Evolutionary conservation across 2,113 vertebrate species (phyloP).

Genomic region (Dascyllus trimaculatus): DNA sequence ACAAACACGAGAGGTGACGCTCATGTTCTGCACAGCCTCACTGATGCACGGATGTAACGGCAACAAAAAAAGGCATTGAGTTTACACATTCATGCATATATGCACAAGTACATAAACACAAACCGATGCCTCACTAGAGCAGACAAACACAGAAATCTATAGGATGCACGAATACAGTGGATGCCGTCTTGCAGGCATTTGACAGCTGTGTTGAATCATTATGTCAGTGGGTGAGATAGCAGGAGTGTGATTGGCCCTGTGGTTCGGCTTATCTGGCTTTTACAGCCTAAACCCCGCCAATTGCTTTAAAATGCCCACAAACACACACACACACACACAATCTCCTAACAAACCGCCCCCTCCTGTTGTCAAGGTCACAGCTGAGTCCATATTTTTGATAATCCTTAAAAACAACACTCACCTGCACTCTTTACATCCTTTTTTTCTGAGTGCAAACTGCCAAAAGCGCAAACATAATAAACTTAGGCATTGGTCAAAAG

Average conservation of each 20-base stretch:
- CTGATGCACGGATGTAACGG: background rate
- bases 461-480: constrained; percentile 1
- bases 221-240: constrained; percentile 67
- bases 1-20: background rate
- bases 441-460: background rate
- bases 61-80: background rate
- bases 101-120: background rate
- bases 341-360: background rate
- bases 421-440: constrained; percentile 3
- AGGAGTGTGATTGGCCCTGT: constrained; percentile 45
- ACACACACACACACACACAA: constrained; percentile 7
- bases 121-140: background rate
- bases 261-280: constrained; percentile 68
- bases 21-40: constrained; percentile 25
- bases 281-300: constrained; percentile 40
- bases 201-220: constrained; percentile 62
- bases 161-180: constrained; percentile 10
- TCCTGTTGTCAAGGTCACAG: constrained; percentile 55
- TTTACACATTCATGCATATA: background rate
- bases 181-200: constrained; percentile 29
- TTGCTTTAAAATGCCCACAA: constrained; percentile 21
- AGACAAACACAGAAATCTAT: background rate
- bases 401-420: constrained; percentile 36
- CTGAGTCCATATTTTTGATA: constrained; percentile 41
- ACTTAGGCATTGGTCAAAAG: constrained; percentile 2